phyloP scores from a whole-genome alignment of 1,140 invertebrate species.

The Caenorhabditis inopinata region DNA sequence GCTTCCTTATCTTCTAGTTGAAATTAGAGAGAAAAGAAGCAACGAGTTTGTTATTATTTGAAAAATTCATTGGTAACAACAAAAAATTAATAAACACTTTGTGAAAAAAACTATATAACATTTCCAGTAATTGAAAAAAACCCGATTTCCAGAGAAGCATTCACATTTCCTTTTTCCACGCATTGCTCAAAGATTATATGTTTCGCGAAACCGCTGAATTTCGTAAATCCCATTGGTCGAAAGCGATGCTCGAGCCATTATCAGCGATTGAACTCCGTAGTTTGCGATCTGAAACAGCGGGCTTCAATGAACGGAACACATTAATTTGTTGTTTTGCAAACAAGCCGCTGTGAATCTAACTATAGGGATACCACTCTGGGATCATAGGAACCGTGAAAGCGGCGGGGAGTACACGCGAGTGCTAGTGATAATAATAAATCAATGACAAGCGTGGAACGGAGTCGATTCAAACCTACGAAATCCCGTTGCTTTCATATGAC shows the following conservation, averaged over 20 bases:
- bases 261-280: conserved; percentile 13
- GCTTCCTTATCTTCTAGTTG: no score
- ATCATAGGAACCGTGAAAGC: background rate
- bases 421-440: background rate
- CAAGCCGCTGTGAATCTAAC: no score
- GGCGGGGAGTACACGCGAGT: background rate
- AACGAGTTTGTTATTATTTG: no score
- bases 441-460: background rate
- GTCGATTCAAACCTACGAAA: background rate
- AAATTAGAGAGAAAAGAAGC: no score
- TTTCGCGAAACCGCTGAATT: conserved; percentile 7
- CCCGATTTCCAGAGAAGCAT: conserved; percentile 10
- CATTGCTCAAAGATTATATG: background rate
- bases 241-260: conserved; percentile 32
- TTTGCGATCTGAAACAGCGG: conserved; percentile 20
- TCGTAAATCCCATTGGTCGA: conserved; percentile 18
- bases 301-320: background rate
- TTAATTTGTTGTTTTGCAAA: background rate
- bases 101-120: no score
- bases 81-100: no score
- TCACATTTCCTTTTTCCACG: background rate
- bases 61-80: no score
- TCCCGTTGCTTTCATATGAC: background rate
- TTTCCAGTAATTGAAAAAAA: conserved; percentile 7
- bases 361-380: no score